Percentiles rank a stretch among this genome's conserved stretches.
Conservation (phyloP, 2,113 vertebrate species). For the Euleptes europaea region DNA sequence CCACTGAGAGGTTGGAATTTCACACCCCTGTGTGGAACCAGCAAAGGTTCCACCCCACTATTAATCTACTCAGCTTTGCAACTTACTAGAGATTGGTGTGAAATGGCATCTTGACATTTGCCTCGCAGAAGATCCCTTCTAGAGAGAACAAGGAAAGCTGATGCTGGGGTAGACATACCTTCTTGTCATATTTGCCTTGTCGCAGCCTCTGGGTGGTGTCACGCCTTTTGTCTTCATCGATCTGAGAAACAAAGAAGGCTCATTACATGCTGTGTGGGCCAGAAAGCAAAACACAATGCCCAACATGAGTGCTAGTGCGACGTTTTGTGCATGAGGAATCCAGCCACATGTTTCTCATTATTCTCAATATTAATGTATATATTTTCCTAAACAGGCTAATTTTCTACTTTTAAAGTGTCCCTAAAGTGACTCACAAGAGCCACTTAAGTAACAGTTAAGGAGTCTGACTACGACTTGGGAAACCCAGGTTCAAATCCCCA, state of each 20-base stretch:
- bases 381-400: too few species aligned
- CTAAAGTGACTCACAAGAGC: too few species aligned
- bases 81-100: background rate
- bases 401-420: too few species aligned
- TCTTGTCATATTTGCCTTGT: slow-evolving; percentile 92
- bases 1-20: too few species aligned
- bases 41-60: background rate
- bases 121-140: slow-evolving; percentile 3
- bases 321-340: background rate
- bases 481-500: too few species aligned
- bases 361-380: too few species aligned
- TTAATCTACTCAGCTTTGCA: slow-evolving; percentile 12
- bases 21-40: too few species aligned
- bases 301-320: background rate
- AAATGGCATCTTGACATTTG: slow-evolving; percentile 4
- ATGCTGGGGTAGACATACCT: slow-evolving; percentile 75
- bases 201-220: slow-evolving; percentile 80
- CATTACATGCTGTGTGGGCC: slow-evolving; percentile 12
- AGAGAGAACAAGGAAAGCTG: background rate
- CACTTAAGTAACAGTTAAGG: too few species aligned
- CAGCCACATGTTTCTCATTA: too few species aligned
- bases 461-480: too few species aligned
- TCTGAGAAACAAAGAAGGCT: slow-evolving; percentile 76
- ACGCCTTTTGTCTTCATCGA: slow-evolving; percentile 91
- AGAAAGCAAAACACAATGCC: slow-evolving; percentile 16